Evolutionary conservation across 2,888 invertebrate species (phyloP), one percentile per base, ranked within the genome.

Genomic region (Harpalus rufipes): DNA sequence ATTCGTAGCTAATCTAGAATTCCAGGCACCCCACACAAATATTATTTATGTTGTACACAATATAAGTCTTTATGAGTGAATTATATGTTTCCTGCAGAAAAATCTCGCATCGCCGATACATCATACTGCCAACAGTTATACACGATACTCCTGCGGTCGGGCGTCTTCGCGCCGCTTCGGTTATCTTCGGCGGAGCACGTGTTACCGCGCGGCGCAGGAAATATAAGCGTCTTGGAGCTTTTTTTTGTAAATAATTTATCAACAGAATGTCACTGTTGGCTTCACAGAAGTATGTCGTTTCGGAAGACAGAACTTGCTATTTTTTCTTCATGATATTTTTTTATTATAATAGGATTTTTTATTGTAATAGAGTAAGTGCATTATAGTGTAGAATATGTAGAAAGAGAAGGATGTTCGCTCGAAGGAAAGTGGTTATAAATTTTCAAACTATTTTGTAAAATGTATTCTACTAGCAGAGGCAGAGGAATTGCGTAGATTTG

Each of bases 191-290:
- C n/a, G 4, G 14, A 78, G 59, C 78, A 78, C 78, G 58, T 59
- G 78, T 59, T 58, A 58, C 58, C 21, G 21, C 21, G 78, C 16
- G 58, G 8, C 58, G 59, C 78, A 76, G 78, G 44, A 78, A 78
- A 78, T 76, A 76, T 76, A 44, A 76, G 56, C 76, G 76, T 58
- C 78, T 56, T 78, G 78, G 44, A 58, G 78, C 41, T 58, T 78
- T 58, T 78, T 58, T 78, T 78, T 78, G 78, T 78, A 78, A 78
- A 78, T 78, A 58, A 78, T 78, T 51, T 76, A 76, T 76, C 76
- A 76, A 76, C 56, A 78, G 58, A 56, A 78, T 78, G 58, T 78
- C 78, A 78, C 78, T 78, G 78, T 78, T 78, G 59, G 78, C 78
- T 78, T 78, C 58, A 68, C 68, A 68, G 68, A 68, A 68, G 68